Evolutionary conservation across 2,797 vertebrate species (phyloP).

Genomic region (Pseudocheirus occidentalis): DNA sequence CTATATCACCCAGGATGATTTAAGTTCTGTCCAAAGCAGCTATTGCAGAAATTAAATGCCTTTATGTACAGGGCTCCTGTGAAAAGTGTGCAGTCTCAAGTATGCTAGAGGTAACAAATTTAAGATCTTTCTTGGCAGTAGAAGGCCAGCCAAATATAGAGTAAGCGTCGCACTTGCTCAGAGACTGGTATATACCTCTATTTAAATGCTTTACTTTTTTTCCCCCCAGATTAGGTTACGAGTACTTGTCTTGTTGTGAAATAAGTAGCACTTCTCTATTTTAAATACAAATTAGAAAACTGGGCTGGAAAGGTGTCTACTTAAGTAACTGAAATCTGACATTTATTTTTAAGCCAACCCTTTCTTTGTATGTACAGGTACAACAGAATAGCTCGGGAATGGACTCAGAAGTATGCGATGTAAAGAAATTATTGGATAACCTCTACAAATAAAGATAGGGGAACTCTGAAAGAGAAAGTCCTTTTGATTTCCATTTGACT

Average conservation of each 20-base stretch:
- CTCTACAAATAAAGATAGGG: conserved; percentile 96
- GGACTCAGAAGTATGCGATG: conserved; percentile 99
- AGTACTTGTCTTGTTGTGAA: conserved; percentile 14
- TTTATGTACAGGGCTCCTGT: conserved; percentile 38
- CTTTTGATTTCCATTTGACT: conserved; percentile 99
- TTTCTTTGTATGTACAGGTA: conserved; percentile 90
- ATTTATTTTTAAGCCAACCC: conserved; percentile 76
- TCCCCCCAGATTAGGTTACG: conserved; percentile 38
- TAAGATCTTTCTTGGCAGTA: conserved; percentile 49
- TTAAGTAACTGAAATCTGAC: conserved; percentile 64
- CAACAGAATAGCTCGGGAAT: conserved; percentile 99
- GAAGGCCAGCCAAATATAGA: neutral
- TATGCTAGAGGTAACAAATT: conserved; percentile 22
- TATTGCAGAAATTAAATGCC: conserved; percentile 38
- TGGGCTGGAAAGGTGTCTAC: conserved; percentile 12
- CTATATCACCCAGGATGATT: conserved; percentile 49
- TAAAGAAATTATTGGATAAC: conserved; percentile 95
- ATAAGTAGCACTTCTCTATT: neutral
- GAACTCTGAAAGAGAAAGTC: conserved; percentile 97
- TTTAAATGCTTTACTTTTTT: neutral
- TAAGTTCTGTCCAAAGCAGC: conserved; percentile 44
- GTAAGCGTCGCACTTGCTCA: conserved; percentile 27
- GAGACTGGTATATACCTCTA: neutral
- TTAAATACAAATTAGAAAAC: conserved; percentile 40
- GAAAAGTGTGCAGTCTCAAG: conserved; percentile 33